These are phyloP conservation scores for Limnephilus auricula DNA, from an alignment of 2,888 invertebrate genomes.

Conservation along the genomic window DNA sequence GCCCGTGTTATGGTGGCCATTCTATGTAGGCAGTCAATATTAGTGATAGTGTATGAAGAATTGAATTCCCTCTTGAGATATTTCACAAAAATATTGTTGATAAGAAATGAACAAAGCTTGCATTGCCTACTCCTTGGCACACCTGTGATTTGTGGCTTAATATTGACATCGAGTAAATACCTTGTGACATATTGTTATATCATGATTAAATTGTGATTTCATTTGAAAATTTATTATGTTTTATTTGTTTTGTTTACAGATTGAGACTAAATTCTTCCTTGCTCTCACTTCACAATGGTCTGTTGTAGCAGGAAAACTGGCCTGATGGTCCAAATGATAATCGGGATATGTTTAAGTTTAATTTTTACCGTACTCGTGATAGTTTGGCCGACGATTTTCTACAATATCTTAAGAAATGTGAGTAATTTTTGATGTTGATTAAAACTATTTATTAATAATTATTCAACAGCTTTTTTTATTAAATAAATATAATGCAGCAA, in stretches of 20 bases:
- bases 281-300: constrained; percentile 15
- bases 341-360: constrained; percentile 72
- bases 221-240: not conserved
- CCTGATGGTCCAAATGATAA: constrained; percentile 68
- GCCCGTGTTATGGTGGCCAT: too few relatives aligned
- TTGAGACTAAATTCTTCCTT: not conserved
- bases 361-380: constrained; percentile 73
- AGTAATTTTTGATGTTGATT: constrained; percentile 63
- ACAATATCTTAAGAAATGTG: constrained; percentile 72
- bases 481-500: too few relatives aligned
- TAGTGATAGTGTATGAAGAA: not conserved
- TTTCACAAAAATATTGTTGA: not conserved
- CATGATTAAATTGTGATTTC: not conserved
- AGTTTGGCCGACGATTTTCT: constrained; percentile 73
- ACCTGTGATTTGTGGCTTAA: not conserved
- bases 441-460: not conserved
- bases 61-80: not conserved
- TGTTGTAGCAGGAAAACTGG: constrained; percentile 31
- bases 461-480: too few relatives aligned
- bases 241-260: not conserved
- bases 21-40: not conserved
- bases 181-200: not conserved
- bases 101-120: not conserved
- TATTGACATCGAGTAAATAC: not conserved
- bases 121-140: not conserved